A percentile compares a stretch with the other conserved stretches of the same genome.
phyloP scores from a whole-genome alignment of 2,797 vertebrate genomes.

The Okamejei kenojei region DNA sequence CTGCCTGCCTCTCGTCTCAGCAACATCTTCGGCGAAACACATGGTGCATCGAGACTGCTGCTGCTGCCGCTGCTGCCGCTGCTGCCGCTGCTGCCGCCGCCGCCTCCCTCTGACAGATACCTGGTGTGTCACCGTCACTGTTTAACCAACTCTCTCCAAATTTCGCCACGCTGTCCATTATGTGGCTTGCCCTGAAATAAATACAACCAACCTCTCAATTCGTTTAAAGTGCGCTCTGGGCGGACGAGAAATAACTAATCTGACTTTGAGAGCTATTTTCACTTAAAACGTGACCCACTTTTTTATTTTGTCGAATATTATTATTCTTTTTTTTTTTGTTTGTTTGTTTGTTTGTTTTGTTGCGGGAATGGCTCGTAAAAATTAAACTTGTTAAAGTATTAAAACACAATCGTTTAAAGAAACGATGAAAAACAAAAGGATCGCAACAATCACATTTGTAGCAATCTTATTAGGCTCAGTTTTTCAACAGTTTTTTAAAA shows the following conservation, averaged over 20 bases:
- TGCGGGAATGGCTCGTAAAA: neutral
- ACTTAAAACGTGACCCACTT: too few relatives aligned
- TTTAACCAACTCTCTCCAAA: neutral
- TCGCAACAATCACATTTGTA: neutral
- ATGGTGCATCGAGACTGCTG: neutral
- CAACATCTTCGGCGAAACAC: neutral
- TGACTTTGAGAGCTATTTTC: too few relatives aligned
- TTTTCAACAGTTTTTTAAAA: neutral
- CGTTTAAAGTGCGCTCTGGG: neutral
- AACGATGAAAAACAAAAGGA: neutral
- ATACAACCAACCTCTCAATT: neutral
- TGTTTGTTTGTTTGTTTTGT: neutral
- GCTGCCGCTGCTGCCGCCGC: too few relatives aligned
- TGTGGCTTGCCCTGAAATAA: neutral
- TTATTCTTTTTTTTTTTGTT: too few relatives aligned
- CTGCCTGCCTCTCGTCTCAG: neutral
- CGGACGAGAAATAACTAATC: neutral
- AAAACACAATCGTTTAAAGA: neutral
- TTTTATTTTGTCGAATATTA: too few relatives aligned
- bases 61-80: too few relatives aligned
- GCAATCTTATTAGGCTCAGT: neutral
- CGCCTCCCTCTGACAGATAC: constrained; percentile 21
- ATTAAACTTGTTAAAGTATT: neutral
- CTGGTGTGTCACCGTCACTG: neutral
- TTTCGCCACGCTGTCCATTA: neutral